These are phyloP conservation scores for Pterobdella sp. DNA, from an alignment of 2,888 invertebrate genomes.

Conservation along the genomic window DNA sequence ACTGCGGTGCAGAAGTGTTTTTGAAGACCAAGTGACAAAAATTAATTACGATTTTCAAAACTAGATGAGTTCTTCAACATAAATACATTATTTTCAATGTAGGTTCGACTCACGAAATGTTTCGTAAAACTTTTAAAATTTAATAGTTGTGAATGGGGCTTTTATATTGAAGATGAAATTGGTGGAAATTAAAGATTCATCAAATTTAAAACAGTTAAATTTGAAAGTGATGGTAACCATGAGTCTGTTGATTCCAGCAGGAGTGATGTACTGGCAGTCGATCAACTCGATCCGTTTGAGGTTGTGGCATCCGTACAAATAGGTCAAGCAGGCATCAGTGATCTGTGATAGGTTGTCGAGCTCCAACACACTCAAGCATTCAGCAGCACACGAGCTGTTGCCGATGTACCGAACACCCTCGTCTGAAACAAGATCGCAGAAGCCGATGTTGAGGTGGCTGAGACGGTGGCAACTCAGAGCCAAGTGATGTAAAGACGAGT, in stretches of 20 bases:
- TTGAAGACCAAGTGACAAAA: too few relatives aligned
- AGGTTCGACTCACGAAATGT: too few relatives aligned
- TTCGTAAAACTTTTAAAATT: too few relatives aligned
- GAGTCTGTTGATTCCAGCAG: conserved; percentile 87
- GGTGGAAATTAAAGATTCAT: too few relatives aligned
- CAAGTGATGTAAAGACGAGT: conserved; percentile 81
- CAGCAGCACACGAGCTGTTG: conserved; percentile 83
- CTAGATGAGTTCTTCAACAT: too few relatives aligned
- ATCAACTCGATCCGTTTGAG: conserved; percentile 93
- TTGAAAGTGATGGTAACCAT: conserved; percentile 70
- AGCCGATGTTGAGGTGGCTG: conserved; percentile 66
- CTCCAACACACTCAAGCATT: conserved; percentile 68
- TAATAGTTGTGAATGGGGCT: too few relatives aligned
- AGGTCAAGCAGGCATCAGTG: conserved; percentile 89
- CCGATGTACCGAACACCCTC: conserved; percentile 91
- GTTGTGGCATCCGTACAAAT: conserved; percentile 54
- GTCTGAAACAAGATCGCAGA: conserved; percentile 92
- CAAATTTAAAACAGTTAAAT: too few relatives aligned
- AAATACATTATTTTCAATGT: too few relatives aligned
- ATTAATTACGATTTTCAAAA: too few relatives aligned
- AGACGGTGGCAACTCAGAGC: conserved; percentile 90
- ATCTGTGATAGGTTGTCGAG: conserved; percentile 97
- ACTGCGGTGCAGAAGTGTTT: conserved; percentile 19
- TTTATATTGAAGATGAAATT: too few relatives aligned
- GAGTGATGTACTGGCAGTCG: conserved; percentile 96